Evolutionary conservation across 2,113 vertebrate species (phyloP), one percentile per base, ranked within the genome.

Genomic region (Pollachius pollachius): DNA sequence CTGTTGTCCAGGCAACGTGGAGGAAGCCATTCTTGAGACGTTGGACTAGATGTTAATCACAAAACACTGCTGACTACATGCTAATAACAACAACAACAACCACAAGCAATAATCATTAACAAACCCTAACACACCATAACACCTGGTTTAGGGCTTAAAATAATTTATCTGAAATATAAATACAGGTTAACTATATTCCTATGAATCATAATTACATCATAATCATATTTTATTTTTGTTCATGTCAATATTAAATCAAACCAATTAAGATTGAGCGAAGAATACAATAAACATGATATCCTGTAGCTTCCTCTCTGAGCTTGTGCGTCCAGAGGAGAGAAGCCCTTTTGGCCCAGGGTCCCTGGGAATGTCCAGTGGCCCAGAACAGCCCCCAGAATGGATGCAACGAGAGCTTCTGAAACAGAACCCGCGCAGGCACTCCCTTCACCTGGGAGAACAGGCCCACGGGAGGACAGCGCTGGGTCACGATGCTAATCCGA

Each of bases 1-100:
- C 64, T 79, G 85, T 92, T 90, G 92, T 87, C 86, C 92, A 78
- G 88, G 84, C 41, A 85, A 69, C 71, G 64, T 19, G 41, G 61
- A 75, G 16, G 60, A 34, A 69, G 27, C 68, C 59, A 67, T 34
- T 34, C 30, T 34, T 4, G 30, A 5, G 30, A 7, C 30, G 30
- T 34, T 34, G 30, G 30, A 4, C 30, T 34, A 34, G 30, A 34
- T 34, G 67, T 61, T 64, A 7, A 61, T 61, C 54, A 34, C 41
- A 13, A 48, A 48, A 48, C 41, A 9, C 41, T 48, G 41, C 41
- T 48, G 12, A 48, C 11, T 9, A 48, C 41, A 48, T 48, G 41
- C 8, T 48, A 9, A 48, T 48, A 48, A 48, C 1, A 23, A 23
- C 23, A 23, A 23, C 23, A 48, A 48, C 8, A 48, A 48, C 41